These are phyloP conservation scores for Heliconius sara DNA, from an alignment of 2,888 invertebrate species.

Conservation along the genomic window DNA sequence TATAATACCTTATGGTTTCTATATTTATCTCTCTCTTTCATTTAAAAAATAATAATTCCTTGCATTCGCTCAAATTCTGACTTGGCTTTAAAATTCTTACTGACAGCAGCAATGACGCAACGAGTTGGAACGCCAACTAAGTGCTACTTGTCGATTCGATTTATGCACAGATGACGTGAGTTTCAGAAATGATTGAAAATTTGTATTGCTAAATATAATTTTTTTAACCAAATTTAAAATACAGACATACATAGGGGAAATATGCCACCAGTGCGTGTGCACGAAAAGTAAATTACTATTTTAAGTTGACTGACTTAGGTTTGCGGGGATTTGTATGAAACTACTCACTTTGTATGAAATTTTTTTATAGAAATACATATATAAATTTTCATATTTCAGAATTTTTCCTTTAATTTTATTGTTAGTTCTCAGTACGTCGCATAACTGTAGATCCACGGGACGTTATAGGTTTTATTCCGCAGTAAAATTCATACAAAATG, in stretches of 20 bases:
- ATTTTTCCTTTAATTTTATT: no score
- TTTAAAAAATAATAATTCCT: slow-evolving; percentile 15
- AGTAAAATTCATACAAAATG: no score
- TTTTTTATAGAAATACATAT: no score
- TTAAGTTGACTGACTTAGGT: no score
- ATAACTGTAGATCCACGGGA: no score
- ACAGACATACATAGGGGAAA: not conserved
- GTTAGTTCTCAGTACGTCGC: no score
- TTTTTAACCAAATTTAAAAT: not conserved
- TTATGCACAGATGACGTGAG: slow-evolving; percentile 33
- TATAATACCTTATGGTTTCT: not conserved
- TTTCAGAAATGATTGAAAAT: not conserved
- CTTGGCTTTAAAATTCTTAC: slow-evolving; percentile 39
- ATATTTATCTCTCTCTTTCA: not conserved
- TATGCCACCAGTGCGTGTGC: no score
- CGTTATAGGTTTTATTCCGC: no score
- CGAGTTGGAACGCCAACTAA: slow-evolving; percentile 44
- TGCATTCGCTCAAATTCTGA: not conserved
- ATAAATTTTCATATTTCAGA: no score
- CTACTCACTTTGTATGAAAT: no score
- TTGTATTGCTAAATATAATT: not conserved
- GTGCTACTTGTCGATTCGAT: slow-evolving; percentile 43
- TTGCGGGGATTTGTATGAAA: no score
- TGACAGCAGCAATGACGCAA: slow-evolving; percentile 45
- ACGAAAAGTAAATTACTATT: no score